These are phyloP conservation scores for Pseudomyrmex dendroicus DNA, from an alignment of 1,140 invertebrate genomes.

Conservation along the genomic window DNA sequence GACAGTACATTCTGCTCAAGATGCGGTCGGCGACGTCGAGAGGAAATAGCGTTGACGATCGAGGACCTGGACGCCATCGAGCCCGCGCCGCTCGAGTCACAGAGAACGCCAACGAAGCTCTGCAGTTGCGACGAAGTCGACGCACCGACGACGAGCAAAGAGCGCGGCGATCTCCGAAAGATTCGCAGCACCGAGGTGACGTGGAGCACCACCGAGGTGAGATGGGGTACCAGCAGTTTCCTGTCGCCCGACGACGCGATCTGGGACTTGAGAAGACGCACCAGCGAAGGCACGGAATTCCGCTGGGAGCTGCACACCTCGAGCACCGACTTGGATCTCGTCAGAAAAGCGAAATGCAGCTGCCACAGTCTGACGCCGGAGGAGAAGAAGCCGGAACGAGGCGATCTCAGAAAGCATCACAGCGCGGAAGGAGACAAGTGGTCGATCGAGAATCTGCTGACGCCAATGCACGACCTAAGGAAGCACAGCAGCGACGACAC, in stretches of 20 bases:
- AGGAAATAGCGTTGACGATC: slow-evolving; percentile 81
- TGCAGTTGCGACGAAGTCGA: slow-evolving; percentile 66
- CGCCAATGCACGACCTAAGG: slow-evolving; percentile 78
- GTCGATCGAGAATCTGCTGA: slow-evolving; percentile 75
- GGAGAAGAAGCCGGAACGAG: slow-evolving; percentile 76
- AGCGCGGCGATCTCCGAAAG: slow-evolving; percentile 70
- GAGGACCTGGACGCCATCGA: slow-evolving; percentile 83
- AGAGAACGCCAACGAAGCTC: slow-evolving; percentile 69
- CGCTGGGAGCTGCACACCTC: slow-evolving; percentile 82
- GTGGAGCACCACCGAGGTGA: slow-evolving; percentile 72
- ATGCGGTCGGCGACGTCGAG: slow-evolving; percentile 77
- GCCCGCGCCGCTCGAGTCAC: slow-evolving; percentile 71
- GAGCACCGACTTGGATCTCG: slow-evolving; percentile 80
- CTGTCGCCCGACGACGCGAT: slow-evolving; percentile 81
- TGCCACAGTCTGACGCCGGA: slow-evolving; percentile 80
- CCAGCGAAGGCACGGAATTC: slow-evolving; percentile 80
- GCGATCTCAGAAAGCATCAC: slow-evolving; percentile 82
- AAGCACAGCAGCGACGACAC: slow-evolving; percentile 83
- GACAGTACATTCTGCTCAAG: slow-evolving; percentile 73
- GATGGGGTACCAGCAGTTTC: slow-evolving; percentile 77
- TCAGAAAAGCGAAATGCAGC: slow-evolving; percentile 75
- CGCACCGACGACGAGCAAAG: slow-evolving; percentile 8
- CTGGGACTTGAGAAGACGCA: slow-evolving; percentile 77
- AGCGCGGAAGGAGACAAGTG: slow-evolving; percentile 83
- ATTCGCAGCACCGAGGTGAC: slow-evolving; percentile 74